Conservation (phyloP, 2,113 vertebrate species). For the Piprites chloris region DNA sequence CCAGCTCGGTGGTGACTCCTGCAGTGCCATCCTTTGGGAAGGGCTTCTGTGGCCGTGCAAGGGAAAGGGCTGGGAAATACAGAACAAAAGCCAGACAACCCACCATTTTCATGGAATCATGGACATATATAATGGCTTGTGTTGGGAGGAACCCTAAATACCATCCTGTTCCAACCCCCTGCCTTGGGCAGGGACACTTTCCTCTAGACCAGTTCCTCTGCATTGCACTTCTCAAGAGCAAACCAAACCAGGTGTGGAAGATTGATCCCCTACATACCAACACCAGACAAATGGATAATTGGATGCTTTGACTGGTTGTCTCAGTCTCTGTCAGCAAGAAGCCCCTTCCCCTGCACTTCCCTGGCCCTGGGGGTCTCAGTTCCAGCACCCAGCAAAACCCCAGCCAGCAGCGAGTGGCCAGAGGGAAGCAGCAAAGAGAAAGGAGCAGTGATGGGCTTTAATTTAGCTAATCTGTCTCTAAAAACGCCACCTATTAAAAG, state of each 20-base stretch:
- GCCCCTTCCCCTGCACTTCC: neutral
- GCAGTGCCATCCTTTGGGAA: neutral
- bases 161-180: neutral
- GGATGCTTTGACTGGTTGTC: accelerated
- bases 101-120: accelerated
- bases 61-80: neutral
- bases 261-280: accelerated
- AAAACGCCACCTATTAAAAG: neutral
- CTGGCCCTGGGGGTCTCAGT: neutral
- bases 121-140: accelerated
- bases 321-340: neutral
- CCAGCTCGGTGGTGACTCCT: neutral
- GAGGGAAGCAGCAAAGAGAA: neutral
- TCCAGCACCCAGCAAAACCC: neutral
- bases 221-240: accelerated
- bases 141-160: neutral
- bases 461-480: neutral
- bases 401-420: accelerated
- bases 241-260: neutral
- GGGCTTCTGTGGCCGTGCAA: accelerated
- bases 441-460: neutral
- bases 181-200: neutral
- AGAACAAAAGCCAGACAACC: no score
- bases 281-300: accelerated
- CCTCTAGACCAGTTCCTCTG: accelerated